Base-by-base conservation (phyloP, 2,113 vertebrate genomes). In the Paradoxurus hermaphroditus region DNA sequence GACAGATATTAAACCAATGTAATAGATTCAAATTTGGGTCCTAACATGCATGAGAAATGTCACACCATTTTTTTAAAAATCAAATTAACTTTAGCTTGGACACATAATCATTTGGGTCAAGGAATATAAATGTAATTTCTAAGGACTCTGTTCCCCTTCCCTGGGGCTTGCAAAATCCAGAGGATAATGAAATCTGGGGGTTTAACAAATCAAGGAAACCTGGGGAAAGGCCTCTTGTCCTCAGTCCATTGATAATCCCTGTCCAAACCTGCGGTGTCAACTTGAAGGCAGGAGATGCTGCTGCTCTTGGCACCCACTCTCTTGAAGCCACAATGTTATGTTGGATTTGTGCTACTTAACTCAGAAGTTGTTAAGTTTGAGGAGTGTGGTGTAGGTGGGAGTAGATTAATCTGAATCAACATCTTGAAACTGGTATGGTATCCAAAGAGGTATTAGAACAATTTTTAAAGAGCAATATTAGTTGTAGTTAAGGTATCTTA, bases 41-140 rank as follows among this genome's bases (percentile, higher is more conserved):
- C 53, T 53, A 77, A 82, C 36, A 93, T 70, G 34, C 34, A 90
- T 73, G 90, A 95, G 86, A 93, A 90, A 77, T 84, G 29, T 49
- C 86, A 77, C 7, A 44, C 70, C 10, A 63, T 23, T 62, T n/a
- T n/a, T n/a, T n/a, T 72, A 10, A 0, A 31, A 91, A 49, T 93
- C 14, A 63, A 81, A 59, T 67, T 91, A 56, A 65, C 72, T 93
- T 93, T 93, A 41, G 9, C 13, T 82, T 87, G 46, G 25, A 39
- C 19, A 41, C 15, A 77, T 41, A 87, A 86, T 81, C 63, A 82
- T 56, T 87, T 67, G 75, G 34, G 31, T 81, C 31, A 91, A 91
- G 39, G n/a, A 67, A 62, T 36, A 56, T 10, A 84, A 67, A 78
- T n/a, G 6, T 56, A 46, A 62, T 70, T 53, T 63, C 31, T 8